Evolutionary conservation across 23 tunicate genomes (phyloP).

Genomic region (Corella eumyota): DNA sequence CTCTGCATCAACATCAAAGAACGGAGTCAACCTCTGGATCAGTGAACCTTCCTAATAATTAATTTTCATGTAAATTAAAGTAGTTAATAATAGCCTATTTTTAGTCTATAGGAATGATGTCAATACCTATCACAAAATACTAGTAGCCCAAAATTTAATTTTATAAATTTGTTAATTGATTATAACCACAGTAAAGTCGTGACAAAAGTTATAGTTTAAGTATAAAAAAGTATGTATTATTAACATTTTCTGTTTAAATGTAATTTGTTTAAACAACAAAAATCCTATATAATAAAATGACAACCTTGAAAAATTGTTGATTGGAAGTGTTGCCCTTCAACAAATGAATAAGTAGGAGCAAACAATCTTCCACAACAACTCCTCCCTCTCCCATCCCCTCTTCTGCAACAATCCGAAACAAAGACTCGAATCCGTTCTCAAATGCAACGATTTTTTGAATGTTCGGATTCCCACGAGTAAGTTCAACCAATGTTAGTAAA

Average conservation of each 20-base stretch:
- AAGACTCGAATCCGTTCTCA: constrained; percentile 90
- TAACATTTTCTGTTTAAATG: no score
- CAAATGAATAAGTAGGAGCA: constrained; percentile 55
- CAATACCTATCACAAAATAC: no score
- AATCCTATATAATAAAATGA: no score
- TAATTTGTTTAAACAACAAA: no score
- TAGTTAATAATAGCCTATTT: no score
- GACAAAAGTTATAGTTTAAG: background rate
- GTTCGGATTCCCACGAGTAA: constrained; percentile 72
- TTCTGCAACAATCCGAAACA: constrained; percentile 40
- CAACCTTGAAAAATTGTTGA: constrained; percentile 79
- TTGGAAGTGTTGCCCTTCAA: constrained; percentile 78
- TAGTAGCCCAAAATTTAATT: no score
- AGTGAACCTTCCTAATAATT: constrained; percentile 71
- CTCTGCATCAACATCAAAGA: constrained; percentile 78
- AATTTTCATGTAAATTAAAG: background rate
- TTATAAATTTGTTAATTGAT: no score
- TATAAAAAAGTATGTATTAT: background rate
- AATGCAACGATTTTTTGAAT: constrained; percentile 97
- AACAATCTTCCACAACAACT: constrained; percentile 86
- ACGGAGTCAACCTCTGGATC: constrained; percentile 72
- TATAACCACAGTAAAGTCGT: no score
- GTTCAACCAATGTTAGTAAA: constrained; percentile 64
- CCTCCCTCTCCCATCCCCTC: constrained; percentile 97
- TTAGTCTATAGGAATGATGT: no score